Base-by-base conservation (phyloP, 2,888 invertebrate genomes). In the Idaea dimidiata region DNA sequence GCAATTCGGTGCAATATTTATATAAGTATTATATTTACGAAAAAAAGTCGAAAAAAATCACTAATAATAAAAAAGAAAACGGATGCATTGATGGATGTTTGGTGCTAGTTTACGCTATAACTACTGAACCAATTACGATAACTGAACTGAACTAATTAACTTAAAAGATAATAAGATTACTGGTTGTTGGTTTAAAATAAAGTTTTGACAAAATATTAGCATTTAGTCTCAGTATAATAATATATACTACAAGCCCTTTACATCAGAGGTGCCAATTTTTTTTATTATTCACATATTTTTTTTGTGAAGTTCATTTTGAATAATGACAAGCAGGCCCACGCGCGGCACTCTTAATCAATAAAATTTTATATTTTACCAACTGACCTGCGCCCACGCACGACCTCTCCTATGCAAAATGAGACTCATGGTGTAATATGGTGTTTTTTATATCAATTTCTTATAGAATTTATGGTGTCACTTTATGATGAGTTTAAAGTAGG, bases 341-440 rank as follows among this genome's bases (percentile, higher is more conserved):
- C 43, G 43, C 43, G 43, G 10, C 14, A 43, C 43, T 43, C 43
- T 43, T 43, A 43, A 43, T 43, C 43, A 43, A 43, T 43, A 43
- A 43, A 43, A 43, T 43, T 43, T 43, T 43, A 43, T 43, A 43
- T 43, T 43, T 43, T 43, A 43, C 43, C 43, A 43, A 43, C 43
- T 69, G 79, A 81, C 77, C 82, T 66, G 71, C 80, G 72, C 82
- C 82, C 62, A 82, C 83, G 78, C 76, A 63, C 3, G 74, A 80
- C 77, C 79, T 62, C 64, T 58, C 69, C 72, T 78, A 84, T 83
- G 80, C 77, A 80, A 84, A 80, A 75, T 55, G 68, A 33, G 56
- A 55, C 63, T 67, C 62, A 68, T 68, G 69, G 64, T 67, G 69
- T 71, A 69, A 71, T 68, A 71, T 68, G 62, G 18, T 43, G 64